Evolutionary conservation across 2,888 invertebrate species (phyloP).

Genomic region (Marronus borbonicus): DNA sequence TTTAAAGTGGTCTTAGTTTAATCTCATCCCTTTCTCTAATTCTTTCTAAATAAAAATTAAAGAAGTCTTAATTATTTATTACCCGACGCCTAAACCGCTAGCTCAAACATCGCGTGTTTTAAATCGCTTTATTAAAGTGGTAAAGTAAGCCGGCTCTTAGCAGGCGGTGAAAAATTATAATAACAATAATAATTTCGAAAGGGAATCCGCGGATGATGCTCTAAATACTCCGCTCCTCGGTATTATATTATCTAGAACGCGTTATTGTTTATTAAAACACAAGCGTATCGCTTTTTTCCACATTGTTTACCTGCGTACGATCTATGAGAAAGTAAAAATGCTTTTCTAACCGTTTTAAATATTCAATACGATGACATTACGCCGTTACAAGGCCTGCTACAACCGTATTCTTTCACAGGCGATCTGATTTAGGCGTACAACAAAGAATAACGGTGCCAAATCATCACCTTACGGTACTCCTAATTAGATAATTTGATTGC

Average conservation of each 20-base stretch:
- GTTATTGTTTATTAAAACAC: conserved; percentile 9
- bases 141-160: no score
- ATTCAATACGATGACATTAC: background rate
- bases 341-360: background rate
- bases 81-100: no score
- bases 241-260: conserved; percentile 6
- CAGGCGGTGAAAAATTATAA: background rate
- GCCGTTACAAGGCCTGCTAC: background rate
- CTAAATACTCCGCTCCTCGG: background rate
- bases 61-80: background rate
- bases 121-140: no score
- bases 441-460: conserved; percentile 8
- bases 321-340: conserved; percentile 7
- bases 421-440: background rate
- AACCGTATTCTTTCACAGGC: background rate
- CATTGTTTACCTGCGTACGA: conserved; percentile 1
- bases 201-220: background rate
- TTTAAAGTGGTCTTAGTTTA: no score
- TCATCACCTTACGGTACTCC: background rate
- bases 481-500: background rate
- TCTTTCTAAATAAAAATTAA: background rate
- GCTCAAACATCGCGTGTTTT: no score
- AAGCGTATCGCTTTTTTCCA: conserved; percentile 1
- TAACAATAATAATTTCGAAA: conserved; percentile 6
- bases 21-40: background rate